A percentile compares a stretch with the other conserved stretches of the same genome.
phyloP scores from a whole-genome alignment of 1,140 invertebrate species.

The Halyomorpha halys region DNA sequence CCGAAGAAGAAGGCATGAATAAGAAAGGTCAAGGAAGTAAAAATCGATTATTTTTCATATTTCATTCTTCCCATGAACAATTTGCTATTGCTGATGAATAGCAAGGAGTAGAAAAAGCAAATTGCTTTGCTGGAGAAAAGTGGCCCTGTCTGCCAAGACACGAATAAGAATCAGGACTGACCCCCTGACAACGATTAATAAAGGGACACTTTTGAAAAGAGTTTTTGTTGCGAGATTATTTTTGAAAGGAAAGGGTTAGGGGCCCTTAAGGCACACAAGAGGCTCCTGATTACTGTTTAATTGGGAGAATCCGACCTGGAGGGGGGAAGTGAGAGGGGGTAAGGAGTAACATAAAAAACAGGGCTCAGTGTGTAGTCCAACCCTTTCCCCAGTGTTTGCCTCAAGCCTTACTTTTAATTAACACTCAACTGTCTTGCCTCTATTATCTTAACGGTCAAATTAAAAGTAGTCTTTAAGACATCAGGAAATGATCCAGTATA shows the following conservation, averaged over 20 bases:
- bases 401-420: conserved; percentile 24
- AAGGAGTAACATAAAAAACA: background rate
- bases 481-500: too few species aligned
- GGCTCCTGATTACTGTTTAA: background rate
- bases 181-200: background rate
- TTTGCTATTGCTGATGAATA: too few species aligned
- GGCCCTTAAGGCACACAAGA: background rate
- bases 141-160: background rate
- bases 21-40: too few species aligned
- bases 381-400: conserved; percentile 15
- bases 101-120: too few species aligned
- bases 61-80: too few species aligned
- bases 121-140: too few species aligned
- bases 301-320: background rate
- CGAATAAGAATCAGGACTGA: background rate
- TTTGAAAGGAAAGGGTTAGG: background rate
- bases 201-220: background rate
- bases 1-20: too few species aligned
- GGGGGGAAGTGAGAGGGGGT: background rate
- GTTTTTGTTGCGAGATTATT: background rate
- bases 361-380: conserved; percentile 5
- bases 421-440: background rate
- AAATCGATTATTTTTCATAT: too few species aligned
- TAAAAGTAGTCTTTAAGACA: too few species aligned
- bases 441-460: conserved; percentile 1